Conservation (phyloP, 2,797 vertebrate species). For the Astyanax mexicanus region DNA sequence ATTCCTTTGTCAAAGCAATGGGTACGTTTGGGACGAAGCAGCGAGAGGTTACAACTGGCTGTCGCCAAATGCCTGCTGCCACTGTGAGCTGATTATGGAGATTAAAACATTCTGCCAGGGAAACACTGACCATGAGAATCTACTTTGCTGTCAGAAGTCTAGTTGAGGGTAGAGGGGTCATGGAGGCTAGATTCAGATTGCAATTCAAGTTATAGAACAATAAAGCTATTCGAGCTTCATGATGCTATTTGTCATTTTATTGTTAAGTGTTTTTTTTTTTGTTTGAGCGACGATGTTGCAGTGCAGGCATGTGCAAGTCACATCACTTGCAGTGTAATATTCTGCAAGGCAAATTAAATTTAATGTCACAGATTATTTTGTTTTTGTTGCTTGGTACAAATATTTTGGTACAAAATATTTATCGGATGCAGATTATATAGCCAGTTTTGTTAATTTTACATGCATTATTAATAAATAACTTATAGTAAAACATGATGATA, state of each 20-base stretch:
- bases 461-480: no score
- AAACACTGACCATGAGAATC: background rate
- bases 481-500: no score
- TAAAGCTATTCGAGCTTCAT: background rate
- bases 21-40: constrained; percentile 36
- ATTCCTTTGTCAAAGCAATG: constrained; percentile 69
- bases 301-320: no score
- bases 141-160: background rate
- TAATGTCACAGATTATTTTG: no score
- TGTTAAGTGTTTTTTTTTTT: background rate
- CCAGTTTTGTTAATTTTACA: no score
- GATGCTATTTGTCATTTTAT: background rate
- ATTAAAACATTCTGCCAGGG: constrained; percentile 25
- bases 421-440: no score
- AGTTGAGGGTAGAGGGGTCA: background rate
- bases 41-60: constrained; percentile 26
- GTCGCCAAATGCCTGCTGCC: constrained; percentile 7
- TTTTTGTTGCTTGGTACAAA: no score
- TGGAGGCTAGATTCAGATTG: background rate
- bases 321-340: no score
- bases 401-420: no score
- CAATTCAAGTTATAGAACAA: no score
- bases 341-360: no score
- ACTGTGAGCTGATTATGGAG: constrained; percentile 23
- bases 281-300: background rate